phyloP scores from a whole-genome alignment of 2,888 invertebrate genomes.

The Diachrysia chrysitis region DNA sequence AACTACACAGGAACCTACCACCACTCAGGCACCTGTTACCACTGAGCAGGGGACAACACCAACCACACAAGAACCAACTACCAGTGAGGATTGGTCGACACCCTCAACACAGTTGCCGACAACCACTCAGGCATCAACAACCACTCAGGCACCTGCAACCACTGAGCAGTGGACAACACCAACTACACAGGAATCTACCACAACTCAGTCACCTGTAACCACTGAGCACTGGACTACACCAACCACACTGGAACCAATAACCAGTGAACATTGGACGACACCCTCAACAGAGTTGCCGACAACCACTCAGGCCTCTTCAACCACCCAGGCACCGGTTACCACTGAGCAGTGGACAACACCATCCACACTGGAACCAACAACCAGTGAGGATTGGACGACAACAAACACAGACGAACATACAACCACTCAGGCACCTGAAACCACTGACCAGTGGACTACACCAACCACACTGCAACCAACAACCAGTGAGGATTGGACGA shows the following conservation, averaged over 20 bases:
- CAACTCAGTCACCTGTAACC: not conserved
- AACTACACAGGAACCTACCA: not conserved
- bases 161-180: too few species aligned
- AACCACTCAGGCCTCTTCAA: not conserved
- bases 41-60: constrained; percentile 9
- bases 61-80: constrained; percentile 17
- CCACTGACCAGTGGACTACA: too few species aligned
- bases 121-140: not conserved
- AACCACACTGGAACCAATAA: not conserved
- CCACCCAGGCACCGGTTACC: not conserved
- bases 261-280: not conserved
- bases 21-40: constrained; percentile 1
- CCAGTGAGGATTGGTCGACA: not conserved
- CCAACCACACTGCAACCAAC: too few species aligned
- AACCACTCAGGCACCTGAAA: too few species aligned
- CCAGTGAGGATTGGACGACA: too few species aligned
- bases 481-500: not conserved
- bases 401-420: too few species aligned
- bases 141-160: too few species aligned
- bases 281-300: not conserved
- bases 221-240: not conserved
- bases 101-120: not conserved
- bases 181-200: not conserved
- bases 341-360: too few species aligned
- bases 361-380: too few species aligned